These are phyloP conservation scores for Corynorhinus townsendii DNA, from an alignment of 2,113 vertebrate species.

Conservation along the genomic window DNA sequence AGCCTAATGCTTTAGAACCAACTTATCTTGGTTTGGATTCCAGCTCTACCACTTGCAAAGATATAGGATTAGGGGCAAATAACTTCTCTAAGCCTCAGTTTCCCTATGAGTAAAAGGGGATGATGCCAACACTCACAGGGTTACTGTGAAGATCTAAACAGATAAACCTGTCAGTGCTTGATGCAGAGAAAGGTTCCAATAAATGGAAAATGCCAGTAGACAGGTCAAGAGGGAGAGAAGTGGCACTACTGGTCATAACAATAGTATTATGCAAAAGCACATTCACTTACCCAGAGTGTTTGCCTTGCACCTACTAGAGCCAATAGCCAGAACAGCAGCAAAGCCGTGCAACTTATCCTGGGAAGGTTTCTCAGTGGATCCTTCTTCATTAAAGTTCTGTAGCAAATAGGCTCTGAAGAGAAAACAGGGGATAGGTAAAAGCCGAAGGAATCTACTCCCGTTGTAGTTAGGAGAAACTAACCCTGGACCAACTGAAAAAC, in stretches of 20 bases:
- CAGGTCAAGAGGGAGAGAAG: background rate
- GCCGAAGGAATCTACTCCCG: background rate
- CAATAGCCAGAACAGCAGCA: constrained; percentile 93
- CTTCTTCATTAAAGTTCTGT: constrained; percentile 93
- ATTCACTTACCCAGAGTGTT: constrained; percentile 88
- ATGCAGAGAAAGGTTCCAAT: background rate
- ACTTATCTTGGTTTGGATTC: background rate
- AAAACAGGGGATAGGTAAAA: background rate
- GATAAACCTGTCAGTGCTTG: background rate
- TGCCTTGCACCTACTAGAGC: constrained; percentile 93
- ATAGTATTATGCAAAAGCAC: fast-evolving
- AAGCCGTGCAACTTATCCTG: constrained; percentile 94
- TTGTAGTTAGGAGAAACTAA: background rate
- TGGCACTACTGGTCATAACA: fast-evolving
- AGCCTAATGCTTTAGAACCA: background rate
- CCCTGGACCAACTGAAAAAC: background rate
- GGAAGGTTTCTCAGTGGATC: constrained; percentile 83
- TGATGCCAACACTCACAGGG: background rate
- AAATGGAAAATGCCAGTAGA: background rate
- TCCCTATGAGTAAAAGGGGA: background rate
- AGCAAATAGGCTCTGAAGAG: constrained; percentile 91
- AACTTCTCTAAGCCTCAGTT: background rate
- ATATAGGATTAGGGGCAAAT: background rate
- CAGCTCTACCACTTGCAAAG: background rate
- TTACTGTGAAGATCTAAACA: background rate